These are phyloP conservation scores for Eutrigla gurnardus DNA, from an alignment of 2,797 vertebrate species.

Conservation along the genomic window DNA sequence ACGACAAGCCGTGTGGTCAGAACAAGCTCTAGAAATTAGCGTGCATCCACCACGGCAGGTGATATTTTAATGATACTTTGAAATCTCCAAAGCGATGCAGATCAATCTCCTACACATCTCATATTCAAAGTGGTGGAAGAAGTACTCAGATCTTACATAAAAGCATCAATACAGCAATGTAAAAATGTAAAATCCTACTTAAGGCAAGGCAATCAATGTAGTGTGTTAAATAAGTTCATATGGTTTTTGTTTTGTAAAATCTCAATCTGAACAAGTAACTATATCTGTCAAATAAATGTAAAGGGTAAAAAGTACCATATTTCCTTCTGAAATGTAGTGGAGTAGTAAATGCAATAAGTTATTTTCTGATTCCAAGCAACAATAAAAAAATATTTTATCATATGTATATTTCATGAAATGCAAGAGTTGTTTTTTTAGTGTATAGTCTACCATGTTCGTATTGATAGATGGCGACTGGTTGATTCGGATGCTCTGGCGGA, in stretches of 20 bases:
- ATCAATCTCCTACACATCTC: neutral
- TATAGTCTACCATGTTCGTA: neutral
- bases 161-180: neutral
- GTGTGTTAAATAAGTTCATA: neutral
- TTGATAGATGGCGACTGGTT: neutral
- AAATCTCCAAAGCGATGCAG: neutral
- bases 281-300: neutral
- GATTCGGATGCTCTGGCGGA: neutral
- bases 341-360: too few relatives aligned
- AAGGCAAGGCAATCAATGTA: neutral
- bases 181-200: neutral
- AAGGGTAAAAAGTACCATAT: neutral
- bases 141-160: neutral
- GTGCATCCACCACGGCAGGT: conserved; percentile 13
- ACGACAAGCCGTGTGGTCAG: neutral
- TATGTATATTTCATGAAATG: neutral
- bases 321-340: neutral
- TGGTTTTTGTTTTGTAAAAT: neutral
- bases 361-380: too few relatives aligned
- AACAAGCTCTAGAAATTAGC: conserved; percentile 14
- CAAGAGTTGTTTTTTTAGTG: neutral
- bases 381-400: too few relatives aligned
- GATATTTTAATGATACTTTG: conserved; percentile 1
- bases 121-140: neutral
- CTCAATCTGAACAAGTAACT: neutral